These are phyloP conservation scores for Synanthedon vespiformis DNA, from an alignment of 2,888 invertebrate species.

Conservation along the genomic window DNA sequence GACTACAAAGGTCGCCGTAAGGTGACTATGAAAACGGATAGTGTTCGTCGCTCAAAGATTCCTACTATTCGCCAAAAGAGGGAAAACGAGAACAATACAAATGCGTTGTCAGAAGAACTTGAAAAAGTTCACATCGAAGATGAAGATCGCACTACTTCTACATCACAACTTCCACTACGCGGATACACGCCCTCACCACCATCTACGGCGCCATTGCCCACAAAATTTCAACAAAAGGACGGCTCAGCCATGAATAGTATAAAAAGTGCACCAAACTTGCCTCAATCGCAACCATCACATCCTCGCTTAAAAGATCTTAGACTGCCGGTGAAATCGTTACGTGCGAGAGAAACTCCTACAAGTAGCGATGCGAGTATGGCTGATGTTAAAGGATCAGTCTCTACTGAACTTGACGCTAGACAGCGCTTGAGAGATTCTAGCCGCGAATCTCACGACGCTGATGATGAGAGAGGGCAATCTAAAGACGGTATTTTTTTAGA, in stretches of 20 bases:
- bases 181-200: constrained; percentile 86
- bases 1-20: constrained; percentile 70
- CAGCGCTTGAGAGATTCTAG: constrained; percentile 63
- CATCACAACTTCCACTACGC: constrained; percentile 74
- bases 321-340: constrained; percentile 77
- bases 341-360: constrained; percentile 72
- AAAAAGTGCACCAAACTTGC: constrained; percentile 83
- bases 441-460: constrained; percentile 73
- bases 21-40: constrained; percentile 68
- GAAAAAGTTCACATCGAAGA: constrained; percentile 75
- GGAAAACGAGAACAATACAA: constrained; percentile 52
- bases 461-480: constrained; percentile 78
- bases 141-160: constrained; percentile 64
- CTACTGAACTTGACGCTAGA: constrained; percentile 59
- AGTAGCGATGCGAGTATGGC: constrained; percentile 74
- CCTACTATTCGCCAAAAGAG: constrained; percentile 69
- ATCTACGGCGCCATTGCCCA: constrained; percentile 85
- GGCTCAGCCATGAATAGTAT: constrained; percentile 81
- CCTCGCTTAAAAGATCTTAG: constrained; percentile 80
- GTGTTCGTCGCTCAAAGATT: constrained; percentile 70
- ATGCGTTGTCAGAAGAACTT: constrained; percentile 62
- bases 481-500: constrained; percentile 79
- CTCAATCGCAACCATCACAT: constrained; percentile 75
- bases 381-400: constrained; percentile 69
- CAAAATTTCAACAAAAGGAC: constrained; percentile 82